Evolutionary conservation across 2,888 invertebrate genomes (phyloP), one percentile per base, ranked within the genome.

Genomic region (Cabera pusaria): DNA sequence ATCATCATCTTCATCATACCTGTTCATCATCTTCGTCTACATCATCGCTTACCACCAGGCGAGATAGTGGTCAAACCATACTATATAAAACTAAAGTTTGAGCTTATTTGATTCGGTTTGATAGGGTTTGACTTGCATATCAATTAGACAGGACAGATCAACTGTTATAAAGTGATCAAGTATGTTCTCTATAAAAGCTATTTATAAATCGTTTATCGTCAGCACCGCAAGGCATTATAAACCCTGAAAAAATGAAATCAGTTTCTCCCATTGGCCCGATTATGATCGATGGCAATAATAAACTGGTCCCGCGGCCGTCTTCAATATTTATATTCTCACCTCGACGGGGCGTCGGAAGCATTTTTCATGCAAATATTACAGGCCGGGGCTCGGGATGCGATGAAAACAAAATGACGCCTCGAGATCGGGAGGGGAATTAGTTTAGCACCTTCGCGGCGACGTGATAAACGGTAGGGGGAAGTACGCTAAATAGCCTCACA

Each of bases 261-360:
- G 62, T 45, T 47, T 56, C 47, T 47, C 36, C 22, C 38, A 40
- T 35, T 46, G 49, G 52, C 49, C 51, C 60, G 67, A 66, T 52
- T 44, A 62, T 77, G 73, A 78, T 75, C 69, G 72, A 77, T 73
- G 70, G 62, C 69, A 72, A 72, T 74, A 78, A 77, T 72, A 71
- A 64, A 59, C 64, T 52, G 60, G 58, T 58, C 67, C 61, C 58
- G 64, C 63, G 64, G 60, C 54, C 64, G 61, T 56, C 44, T 59
- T 65, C 78, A 77, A 79, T 79, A 78, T 80, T 78, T 78, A 80
- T 72, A 64, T 73, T 72, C 73, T 62, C 76, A 76, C 75, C 74
- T 76, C 69, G 64, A 55, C 67, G 59, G 64, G 59, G 64, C 55
- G 54, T 57, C 61, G 67, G 61, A 60, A 59, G 61, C 61, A 74